phyloP scores from a whole-genome alignment of 2,797 vertebrate genomes.

The Delichon dasypus region DNA sequence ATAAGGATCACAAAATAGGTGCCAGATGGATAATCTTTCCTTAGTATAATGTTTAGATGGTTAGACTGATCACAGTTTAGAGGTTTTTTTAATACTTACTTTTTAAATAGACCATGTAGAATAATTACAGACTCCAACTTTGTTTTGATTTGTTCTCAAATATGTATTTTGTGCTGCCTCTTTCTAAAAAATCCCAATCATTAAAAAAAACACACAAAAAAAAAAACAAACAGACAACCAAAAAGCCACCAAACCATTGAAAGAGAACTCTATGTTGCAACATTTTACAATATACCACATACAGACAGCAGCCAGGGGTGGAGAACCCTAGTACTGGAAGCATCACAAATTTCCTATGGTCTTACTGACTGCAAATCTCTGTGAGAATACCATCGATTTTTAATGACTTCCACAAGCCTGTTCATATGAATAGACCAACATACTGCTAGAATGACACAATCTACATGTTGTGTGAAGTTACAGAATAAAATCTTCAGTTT shows the following conservation, averaged over 20 bases:
- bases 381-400: neutral
- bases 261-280: neutral
- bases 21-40: neutral
- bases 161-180: neutral
- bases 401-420: neutral
- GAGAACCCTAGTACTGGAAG: neutral
- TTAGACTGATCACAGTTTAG: neutral
- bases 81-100: neutral
- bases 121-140: neutral
- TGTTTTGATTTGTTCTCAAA: neutral
- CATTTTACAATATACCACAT: neutral
- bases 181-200: neutral
- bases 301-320: neutral
- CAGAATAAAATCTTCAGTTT: neutral
- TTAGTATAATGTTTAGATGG: neutral
- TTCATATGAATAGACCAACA: neutral
- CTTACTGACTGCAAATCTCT: neutral
- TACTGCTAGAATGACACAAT: neutral
- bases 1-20: neutral
- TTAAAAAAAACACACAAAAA: no score
- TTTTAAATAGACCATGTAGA: neutral
- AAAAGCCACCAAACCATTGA: neutral
- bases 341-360: neutral
- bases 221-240: neutral
- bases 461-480: neutral